Conservation (phyloP, 2,797 vertebrate species). For the Simalia tracyae region DNA sequence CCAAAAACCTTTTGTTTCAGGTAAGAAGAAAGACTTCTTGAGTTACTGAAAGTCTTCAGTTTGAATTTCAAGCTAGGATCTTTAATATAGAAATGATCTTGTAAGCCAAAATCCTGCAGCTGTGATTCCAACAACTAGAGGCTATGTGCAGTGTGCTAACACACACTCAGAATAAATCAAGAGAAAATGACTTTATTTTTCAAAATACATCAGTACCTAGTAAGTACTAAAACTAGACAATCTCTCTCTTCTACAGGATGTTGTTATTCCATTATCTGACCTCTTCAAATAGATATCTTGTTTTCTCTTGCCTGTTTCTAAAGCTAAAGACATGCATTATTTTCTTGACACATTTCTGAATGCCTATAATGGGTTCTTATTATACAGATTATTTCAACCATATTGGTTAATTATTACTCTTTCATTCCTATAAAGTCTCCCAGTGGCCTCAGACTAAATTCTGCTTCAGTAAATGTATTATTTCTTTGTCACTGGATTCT, state of each 20-base stretch:
- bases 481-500: background rate
- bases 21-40: too few relatives aligned
- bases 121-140: background rate
- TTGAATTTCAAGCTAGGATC: too few relatives aligned
- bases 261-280: background rate
- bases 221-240: background rate
- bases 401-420: conserved; percentile 25
- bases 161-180: background rate
- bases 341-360: conserved; percentile 13
- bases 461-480: background rate
- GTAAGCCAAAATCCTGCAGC: background rate
- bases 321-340: conserved; percentile 7
- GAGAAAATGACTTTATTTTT: background rate
- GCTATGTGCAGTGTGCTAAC: background rate
- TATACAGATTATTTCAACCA: conserved; percentile 32
- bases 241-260: background rate
- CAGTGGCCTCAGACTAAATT: background rate
- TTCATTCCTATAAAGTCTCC: conserved; percentile 14
- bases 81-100: too few relatives aligned
- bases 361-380: conserved; percentile 17
- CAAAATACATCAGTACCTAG: background rate
- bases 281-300: conserved; percentile 11
- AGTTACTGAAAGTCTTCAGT: too few relatives aligned
- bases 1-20: too few relatives aligned
- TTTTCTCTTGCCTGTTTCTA: conserved; percentile 8